These are phyloP conservation scores for Nothocercus nigrocapillus DNA, from an alignment of 2,113 vertebrate genomes.

Conservation along the genomic window DNA sequence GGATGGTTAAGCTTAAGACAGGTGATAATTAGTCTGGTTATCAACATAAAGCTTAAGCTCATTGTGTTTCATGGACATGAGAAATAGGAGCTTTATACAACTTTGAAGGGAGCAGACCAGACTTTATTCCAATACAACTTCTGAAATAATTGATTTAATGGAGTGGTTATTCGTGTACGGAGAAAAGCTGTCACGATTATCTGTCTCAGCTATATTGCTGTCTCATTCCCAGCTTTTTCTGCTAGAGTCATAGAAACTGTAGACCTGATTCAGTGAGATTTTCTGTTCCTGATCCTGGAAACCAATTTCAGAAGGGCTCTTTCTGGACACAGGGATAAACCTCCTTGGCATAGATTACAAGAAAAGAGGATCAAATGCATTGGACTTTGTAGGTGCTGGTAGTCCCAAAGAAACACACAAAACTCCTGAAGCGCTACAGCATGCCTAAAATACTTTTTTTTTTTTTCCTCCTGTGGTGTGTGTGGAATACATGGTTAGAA, in stretches of 20 bases:
- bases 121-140: background rate
- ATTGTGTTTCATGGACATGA: accelerated
- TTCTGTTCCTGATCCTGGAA: background rate
- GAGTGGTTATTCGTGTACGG: background rate
- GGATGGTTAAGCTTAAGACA: background rate
- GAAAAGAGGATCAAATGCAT: background rate
- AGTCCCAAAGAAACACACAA: background rate
- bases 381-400: background rate
- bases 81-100: background rate
- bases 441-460: background rate
- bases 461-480: background rate
- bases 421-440: background rate
- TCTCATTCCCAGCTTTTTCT: background rate
- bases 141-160: background rate
- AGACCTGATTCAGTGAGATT: background rate
- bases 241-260: background rate
- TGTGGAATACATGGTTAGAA: background rate
- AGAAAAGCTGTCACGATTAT: background rate
- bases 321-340: background rate
- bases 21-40: background rate
- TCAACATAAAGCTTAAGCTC: background rate
- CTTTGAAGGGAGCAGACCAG: background rate
- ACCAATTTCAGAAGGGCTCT: background rate
- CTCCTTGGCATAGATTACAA: background rate
- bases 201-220: background rate